These are phyloP conservation scores for Muscidifurax raptorellus DNA, from an alignment of 1,140 invertebrate species.

Conservation along the genomic window DNA sequence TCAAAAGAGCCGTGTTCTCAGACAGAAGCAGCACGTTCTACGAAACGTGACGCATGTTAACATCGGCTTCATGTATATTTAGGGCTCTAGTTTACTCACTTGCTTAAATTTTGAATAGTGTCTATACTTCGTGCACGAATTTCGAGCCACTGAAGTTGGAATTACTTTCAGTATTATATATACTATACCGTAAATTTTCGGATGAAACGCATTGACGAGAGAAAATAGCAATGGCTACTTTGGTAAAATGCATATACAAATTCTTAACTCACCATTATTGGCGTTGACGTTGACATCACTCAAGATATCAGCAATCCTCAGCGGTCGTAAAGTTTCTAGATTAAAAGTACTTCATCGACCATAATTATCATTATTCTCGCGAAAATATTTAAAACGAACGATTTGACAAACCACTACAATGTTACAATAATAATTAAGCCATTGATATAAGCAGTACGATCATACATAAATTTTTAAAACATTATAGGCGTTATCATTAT, in stretches of 20 bases:
- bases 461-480: too few relatives aligned
- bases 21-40: slow-evolving; percentile 22
- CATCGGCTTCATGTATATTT: slow-evolving; percentile 23
- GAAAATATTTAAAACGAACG: too few relatives aligned
- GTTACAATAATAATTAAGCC: background rate
- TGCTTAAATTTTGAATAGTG: slow-evolving; percentile 17
- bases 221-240: too few relatives aligned
- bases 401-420: background rate
- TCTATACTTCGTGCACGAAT: background rate
- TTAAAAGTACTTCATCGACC: too few relatives aligned
- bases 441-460: background rate
- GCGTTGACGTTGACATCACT: too few relatives aligned
- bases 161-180: background rate
- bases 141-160: background rate
- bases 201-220: too few relatives aligned
- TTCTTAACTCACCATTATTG: too few relatives aligned
- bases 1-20: slow-evolving; percentile 14
- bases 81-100: slow-evolving; percentile 21
- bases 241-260: too few relatives aligned
- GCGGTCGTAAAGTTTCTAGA: too few relatives aligned
- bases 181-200: background rate
- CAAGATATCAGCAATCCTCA: too few relatives aligned
- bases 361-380: too few relatives aligned
- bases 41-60: slow-evolving; percentile 19
- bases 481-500: too few relatives aligned